Evolutionary conservation across 92 coral and sea anemone genomes (phyloP).

Genomic region (Porites divaricata): DNA sequence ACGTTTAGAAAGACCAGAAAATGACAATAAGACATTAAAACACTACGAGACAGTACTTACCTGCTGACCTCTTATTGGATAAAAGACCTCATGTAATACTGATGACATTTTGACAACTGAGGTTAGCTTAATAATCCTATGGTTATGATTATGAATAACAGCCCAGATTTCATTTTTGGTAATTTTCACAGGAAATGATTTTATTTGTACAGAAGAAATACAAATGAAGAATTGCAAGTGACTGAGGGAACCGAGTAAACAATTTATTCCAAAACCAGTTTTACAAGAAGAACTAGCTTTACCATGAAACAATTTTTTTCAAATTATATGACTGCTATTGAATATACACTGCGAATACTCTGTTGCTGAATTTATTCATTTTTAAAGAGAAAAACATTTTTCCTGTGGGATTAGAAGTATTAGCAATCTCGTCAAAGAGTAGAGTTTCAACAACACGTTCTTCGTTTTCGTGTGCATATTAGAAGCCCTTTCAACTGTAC

Average conservation of each 20-base stretch:
- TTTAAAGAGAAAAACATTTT: not conserved
- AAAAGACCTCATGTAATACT: not conserved
- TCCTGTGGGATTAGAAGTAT: slow-evolving; percentile 7
- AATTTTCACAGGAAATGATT: not conserved
- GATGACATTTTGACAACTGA: slow-evolving; percentile 17
- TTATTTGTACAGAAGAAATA: not conserved
- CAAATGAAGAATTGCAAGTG: not conserved
- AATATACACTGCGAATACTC: not conserved
- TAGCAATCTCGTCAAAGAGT: not conserved
- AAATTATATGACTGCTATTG: too few species aligned
- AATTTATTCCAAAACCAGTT: not conserved
- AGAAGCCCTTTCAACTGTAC: not conserved
- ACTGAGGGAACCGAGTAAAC: not conserved
- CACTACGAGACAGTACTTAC: not conserved
- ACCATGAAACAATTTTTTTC: not conserved
- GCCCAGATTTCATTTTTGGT: not conserved
- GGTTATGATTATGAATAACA: not conserved
- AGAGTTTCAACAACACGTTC: not conserved
- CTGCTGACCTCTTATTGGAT: slow-evolving; percentile 21
- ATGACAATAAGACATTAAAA: not conserved
- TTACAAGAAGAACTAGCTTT: not conserved
- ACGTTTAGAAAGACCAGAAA: not conserved
- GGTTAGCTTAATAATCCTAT: not conserved
- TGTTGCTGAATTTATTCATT: not conserved
- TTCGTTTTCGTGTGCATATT: not conserved